phyloP scores from a whole-genome alignment of 2,113 vertebrate genomes.

The Megaceryle torquata region DNA sequence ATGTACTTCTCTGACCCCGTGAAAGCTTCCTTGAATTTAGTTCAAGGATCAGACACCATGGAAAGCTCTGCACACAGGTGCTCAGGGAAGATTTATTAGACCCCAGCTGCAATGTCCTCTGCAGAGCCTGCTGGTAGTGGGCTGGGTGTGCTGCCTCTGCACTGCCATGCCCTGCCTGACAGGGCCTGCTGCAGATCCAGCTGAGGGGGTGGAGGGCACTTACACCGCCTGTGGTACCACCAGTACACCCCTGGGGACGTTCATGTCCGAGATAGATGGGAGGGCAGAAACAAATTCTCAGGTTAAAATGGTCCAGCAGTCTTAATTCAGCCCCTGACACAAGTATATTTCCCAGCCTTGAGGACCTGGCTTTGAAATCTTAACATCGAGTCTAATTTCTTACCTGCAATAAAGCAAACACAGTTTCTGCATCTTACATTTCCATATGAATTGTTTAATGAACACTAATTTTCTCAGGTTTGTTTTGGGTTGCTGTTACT shows the following conservation, averaged over 20 bases:
- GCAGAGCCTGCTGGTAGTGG: background rate
- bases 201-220: background rate
- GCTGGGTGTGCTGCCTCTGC: background rate
- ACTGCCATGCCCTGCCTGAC: background rate
- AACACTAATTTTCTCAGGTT: background rate
- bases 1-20: background rate
- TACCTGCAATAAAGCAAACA: background rate
- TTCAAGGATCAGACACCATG: background rate
- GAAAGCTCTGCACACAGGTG: background rate
- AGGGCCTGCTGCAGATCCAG: rapidly evolving
- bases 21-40: background rate
- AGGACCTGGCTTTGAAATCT: background rate
- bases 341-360: background rate
- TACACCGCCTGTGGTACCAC: background rate
- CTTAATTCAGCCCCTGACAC: background rate
- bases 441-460: background rate
- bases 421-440: background rate
- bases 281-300: background rate
- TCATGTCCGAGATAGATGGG: background rate
- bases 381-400: rapidly evolving
- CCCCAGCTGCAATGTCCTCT: background rate
- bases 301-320: background rate
- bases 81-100: background rate
- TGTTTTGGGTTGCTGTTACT: background rate
- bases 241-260: background rate